Percentiles rank a stretch among this genome's conserved stretches.
Evolutionary conservation across 2,888 invertebrate species (phyloP).

Genomic region (Bhutanitis thaidina): DNA sequence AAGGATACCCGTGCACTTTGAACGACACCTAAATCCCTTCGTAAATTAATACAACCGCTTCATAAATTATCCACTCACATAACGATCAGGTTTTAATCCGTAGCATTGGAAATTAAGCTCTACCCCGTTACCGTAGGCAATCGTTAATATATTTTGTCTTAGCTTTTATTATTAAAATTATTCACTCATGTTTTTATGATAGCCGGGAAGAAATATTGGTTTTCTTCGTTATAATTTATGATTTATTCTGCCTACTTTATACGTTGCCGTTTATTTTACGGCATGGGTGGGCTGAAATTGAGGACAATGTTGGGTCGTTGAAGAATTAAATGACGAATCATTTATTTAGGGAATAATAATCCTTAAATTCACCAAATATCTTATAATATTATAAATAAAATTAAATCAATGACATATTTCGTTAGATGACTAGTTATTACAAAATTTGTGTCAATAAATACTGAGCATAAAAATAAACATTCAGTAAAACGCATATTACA

Average conservation of each 20-base stretch:
- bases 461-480: too few relatives aligned
- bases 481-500: too few relatives aligned
- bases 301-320: conserved; percentile 5
- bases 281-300: conserved; percentile 56
- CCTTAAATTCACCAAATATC: too few relatives aligned
- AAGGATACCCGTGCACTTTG: conserved; percentile 9
- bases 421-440: too few relatives aligned
- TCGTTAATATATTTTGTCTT: conserved; percentile 58
- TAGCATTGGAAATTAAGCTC: conserved; percentile 18
- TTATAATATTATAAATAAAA: too few relatives aligned
- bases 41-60: conserved; percentile 51
- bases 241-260: conserved; percentile 41
- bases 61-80: conserved; percentile 61
- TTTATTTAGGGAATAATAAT: background rate
- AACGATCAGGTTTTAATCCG: conserved; percentile 48
- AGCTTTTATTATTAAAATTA: conserved; percentile 60
- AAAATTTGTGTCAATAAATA: too few relatives aligned
- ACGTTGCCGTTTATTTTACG: conserved; percentile 51
- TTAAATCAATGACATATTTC: too few relatives aligned
- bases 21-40: conserved; percentile 29
- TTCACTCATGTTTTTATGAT: conserved; percentile 54
- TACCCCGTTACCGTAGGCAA: conserved; percentile 17
- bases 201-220: conserved; percentile 49
- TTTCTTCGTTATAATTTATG: conserved; percentile 63
- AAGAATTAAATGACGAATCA: background rate